These are phyloP conservation scores for Eurois occulta DNA, from an alignment of 2,888 invertebrate species.

Conservation along the genomic window DNA sequence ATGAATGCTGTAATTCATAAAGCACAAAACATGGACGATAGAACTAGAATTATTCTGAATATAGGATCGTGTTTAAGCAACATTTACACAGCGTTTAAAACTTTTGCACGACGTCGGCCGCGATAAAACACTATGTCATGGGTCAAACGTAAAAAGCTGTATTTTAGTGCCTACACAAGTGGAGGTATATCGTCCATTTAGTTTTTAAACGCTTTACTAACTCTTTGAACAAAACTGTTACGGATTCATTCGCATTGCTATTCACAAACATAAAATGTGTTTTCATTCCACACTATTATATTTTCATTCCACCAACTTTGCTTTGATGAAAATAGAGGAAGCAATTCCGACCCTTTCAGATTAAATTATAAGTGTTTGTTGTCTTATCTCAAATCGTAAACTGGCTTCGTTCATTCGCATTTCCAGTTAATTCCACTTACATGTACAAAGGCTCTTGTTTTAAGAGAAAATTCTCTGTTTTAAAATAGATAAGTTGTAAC, in stretches of 20 bases:
- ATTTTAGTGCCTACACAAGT: slow-evolving; percentile 38
- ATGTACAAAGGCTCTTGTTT: not conserved
- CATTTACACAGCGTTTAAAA: slow-evolving; percentile 41
- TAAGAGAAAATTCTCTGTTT: not conserved
- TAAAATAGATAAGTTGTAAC: slow-evolving; percentile 32
- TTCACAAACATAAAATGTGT: slow-evolving; percentile 26
- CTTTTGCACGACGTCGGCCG: slow-evolving; percentile 34
- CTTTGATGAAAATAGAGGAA: slow-evolving; percentile 17
- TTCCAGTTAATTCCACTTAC: not conserved
- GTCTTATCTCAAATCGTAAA: not conserved
- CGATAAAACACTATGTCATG: slow-evolving; percentile 23
- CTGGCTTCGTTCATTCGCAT: not conserved
- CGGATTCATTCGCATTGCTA: slow-evolving; percentile 36
- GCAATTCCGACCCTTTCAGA: slow-evolving; percentile 11
- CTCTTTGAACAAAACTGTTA: slow-evolving; percentile 23
- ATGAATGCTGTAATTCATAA: not conserved
- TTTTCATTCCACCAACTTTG: not conserved
- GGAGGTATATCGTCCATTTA: slow-evolving; percentile 9
- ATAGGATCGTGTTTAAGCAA: slow-evolving; percentile 25
- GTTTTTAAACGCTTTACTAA: slow-evolving; percentile 23
- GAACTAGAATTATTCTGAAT: slow-evolving; percentile 27
- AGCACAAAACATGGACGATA: not conserved
- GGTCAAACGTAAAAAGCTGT: slow-evolving; percentile 26
- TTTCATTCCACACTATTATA: slow-evolving; percentile 19
- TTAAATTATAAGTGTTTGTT: slow-evolving; percentile 1